These are phyloP conservation scores for Ferrisia virgata DNA, from an alignment of 2,888 invertebrate genomes.

Conservation along the genomic window DNA sequence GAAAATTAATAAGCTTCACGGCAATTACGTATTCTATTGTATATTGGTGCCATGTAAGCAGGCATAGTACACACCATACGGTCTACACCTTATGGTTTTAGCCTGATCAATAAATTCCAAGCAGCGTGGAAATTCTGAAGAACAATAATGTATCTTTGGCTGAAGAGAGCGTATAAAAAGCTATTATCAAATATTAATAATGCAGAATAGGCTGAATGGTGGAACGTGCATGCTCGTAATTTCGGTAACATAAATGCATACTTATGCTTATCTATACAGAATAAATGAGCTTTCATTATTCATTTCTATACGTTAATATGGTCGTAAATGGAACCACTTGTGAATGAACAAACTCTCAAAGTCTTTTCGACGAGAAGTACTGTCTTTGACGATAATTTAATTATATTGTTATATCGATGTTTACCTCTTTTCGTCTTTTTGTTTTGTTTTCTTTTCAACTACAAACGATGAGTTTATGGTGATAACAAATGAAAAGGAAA, in stretches of 20 bases:
- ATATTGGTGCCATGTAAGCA: background rate
- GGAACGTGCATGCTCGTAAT: slow-evolving; percentile 23
- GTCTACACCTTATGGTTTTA: background rate
- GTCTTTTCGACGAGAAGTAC: background rate
- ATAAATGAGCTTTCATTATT: slow-evolving; percentile 5
- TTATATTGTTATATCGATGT: background rate
- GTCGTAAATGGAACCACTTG: background rate
- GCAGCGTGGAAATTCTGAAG: background rate
- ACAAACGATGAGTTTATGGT: too few species aligned
- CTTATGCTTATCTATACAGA: slow-evolving; percentile 5
- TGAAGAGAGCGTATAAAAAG: slow-evolving; percentile 29
- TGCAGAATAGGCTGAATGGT: slow-evolving; percentile 26
- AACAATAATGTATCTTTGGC: slow-evolving; percentile 26
- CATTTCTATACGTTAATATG: background rate
- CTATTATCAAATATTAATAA: slow-evolving; percentile 34
- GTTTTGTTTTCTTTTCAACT: too few species aligned
- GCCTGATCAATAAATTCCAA: slow-evolving; percentile 10
- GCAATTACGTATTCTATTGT: background rate
- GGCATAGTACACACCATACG: background rate
- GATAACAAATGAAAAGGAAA: too few species aligned
- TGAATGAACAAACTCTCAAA: background rate
- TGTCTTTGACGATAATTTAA: background rate
- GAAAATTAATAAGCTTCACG: background rate
- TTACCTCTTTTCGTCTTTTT: too few species aligned
- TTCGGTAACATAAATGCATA: background rate